Evolutionary conservation across 30 jellyfish, hydroid and myxozoan genomes (phyloP), one percentile per base, ranked within the genome.

Genomic region (Rhopilema esculentum): DNA sequence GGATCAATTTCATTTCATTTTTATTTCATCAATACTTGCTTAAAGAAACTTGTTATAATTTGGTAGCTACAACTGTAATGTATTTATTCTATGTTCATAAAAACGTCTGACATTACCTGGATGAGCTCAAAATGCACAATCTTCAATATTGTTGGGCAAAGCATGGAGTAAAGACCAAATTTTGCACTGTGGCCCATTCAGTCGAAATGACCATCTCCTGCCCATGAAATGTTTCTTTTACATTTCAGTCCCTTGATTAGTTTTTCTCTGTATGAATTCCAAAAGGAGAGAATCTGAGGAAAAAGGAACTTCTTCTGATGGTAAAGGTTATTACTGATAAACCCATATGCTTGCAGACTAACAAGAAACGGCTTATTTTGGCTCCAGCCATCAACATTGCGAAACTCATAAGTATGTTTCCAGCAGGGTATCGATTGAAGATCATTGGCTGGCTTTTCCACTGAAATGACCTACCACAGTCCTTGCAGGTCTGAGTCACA

Each of bases 331-430:
- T 28, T 26, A 48, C 49, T 19, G 74, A 75, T 25, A 75, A 21
- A 23, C 86, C 86, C 86, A 75, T 75, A 75, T 75, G 75, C 62
- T 75, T 75, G 62, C 52, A 75, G 27, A 75, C 25, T n/a, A 75
- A 31, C 52, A 75, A 48, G 52, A 51, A 24, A 20, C 51, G 23
- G 72, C 74, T 75, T 26, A 75, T 50, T 0, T 25, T 32, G 40
- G 52, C 74, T 71, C 65, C 82, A 71, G 65, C 75, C 75, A 71
- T 28, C 52, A 71, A 48, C 52, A 71, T 71, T 2, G 29, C 20
- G 69, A 22, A 71, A 23, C 65, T 28, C 65, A 71, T 71, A 30
- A 71, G 15, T 8, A 71, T 71, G 69, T 40, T 71, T 71, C 82
- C 82, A 4, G 52, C 61, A 20, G 82, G 82, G 30, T 21, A 65